phyloP scores from a whole-genome alignment of 2,888 invertebrate species.

The Cheilosia grossa region DNA sequence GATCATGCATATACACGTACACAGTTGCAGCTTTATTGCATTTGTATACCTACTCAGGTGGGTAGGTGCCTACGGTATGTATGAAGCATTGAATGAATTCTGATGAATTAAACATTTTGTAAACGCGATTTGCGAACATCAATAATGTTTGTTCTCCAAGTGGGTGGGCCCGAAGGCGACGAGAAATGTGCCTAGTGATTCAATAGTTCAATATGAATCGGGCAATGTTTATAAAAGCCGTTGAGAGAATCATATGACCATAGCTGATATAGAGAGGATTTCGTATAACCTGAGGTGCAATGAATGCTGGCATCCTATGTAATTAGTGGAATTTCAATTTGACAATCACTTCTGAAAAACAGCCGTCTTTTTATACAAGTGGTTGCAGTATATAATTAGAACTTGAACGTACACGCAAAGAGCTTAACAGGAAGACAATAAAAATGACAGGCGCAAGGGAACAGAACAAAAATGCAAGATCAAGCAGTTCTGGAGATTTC shows the following conservation, averaged over 20 bases:
- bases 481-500: too few species aligned
- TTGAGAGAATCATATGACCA: not conserved
- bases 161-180: not conserved
- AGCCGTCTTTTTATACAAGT: too few species aligned
- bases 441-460: too few species aligned
- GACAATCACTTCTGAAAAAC: too few species aligned
- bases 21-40: constrained; percentile 25
- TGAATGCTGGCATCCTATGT: not conserved
- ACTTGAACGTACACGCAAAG: too few species aligned
- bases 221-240: not conserved
- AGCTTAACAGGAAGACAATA: too few species aligned
- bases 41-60: not conserved
- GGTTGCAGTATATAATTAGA: too few species aligned
- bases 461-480: too few species aligned
- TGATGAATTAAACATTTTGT: constrained; percentile 58
- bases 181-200: not conserved
- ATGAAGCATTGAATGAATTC: constrained; percentile 10
- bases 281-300: not conserved
- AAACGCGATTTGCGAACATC: constrained; percentile 35
- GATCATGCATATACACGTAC: not conserved
- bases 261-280: not conserved
- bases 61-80: constrained; percentile 7
- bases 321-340: too few species aligned
- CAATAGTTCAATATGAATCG: not conserved
- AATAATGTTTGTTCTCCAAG: constrained; percentile 22